These are phyloP conservation scores for Alligator sinensis DNA, from an alignment of 2,113 vertebrate genomes.

Conservation along the genomic window DNA sequence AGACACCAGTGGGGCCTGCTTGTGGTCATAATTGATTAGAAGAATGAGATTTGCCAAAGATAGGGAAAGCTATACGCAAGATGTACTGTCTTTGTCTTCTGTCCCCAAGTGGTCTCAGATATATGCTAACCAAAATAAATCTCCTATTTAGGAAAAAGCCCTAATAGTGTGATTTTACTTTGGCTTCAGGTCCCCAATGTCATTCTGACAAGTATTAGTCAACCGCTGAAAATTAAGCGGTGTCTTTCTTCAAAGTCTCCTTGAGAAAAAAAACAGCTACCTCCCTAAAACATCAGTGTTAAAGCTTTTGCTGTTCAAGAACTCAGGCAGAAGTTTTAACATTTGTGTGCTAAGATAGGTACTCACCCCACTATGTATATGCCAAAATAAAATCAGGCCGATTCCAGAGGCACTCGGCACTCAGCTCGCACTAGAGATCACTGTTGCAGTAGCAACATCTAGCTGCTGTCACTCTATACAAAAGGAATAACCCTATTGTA, in stretches of 20 bases:
- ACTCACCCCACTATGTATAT: not conserved
- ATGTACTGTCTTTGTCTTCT: not conserved
- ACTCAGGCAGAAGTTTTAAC: not conserved
- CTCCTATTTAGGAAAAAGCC: not conserved
- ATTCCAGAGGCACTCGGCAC: not conserved
- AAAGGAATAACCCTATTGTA: not conserved
- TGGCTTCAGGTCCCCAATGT: not conserved
- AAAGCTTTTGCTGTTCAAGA: not conserved
- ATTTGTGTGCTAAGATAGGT: not conserved
- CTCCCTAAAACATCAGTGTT: not conserved
- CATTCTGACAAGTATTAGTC: not conserved
- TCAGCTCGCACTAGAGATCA: not conserved
- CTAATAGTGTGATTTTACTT: not conserved
- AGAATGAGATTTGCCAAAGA: not conserved
- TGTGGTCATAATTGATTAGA: not conserved
- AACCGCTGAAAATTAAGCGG: not conserved
- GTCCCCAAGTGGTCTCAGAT: not conserved
- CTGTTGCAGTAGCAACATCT: not conserved
- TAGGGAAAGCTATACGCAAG: not conserved
- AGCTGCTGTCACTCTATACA: not conserved
- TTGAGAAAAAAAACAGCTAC: not conserved
- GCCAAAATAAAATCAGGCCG: not conserved
- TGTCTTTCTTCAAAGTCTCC: not conserved
- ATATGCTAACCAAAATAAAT: not conserved
- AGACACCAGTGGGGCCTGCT: not conserved